Conservation (phyloP, 2,888 invertebrate species). For the Trichacis sp. region DNA sequence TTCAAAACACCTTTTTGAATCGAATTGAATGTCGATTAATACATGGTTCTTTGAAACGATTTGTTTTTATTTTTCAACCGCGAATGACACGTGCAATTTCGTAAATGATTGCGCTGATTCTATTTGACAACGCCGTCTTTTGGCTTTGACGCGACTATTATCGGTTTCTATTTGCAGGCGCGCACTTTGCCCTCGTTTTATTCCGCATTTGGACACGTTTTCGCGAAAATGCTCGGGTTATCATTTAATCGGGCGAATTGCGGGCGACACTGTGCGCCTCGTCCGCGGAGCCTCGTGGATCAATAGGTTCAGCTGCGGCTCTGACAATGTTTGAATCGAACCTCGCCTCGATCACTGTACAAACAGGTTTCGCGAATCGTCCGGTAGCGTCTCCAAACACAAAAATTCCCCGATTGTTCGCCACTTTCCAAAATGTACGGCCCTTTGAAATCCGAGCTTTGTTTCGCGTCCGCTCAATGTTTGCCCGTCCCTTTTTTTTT, state of each 20-base stretch:
- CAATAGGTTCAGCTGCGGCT: constrained; percentile 50
- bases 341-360: constrained; percentile 34
- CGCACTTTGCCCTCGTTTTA: neutral
- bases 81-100: too few relatives aligned
- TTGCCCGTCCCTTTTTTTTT: too few relatives aligned
- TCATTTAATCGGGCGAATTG: neutral
- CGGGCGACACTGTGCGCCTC: neutral
- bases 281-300: too few relatives aligned
- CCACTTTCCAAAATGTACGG: too few relatives aligned
- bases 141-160: neutral
- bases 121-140: neutral
- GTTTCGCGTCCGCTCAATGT: too few relatives aligned
- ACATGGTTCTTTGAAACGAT: too few relatives aligned
- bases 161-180: neutral
- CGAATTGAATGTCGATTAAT: too few relatives aligned
- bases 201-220: neutral
- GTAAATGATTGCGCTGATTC: neutral
- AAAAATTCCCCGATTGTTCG: neutral
- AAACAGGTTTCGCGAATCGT: constrained; percentile 46
- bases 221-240: too few relatives aligned
- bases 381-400: constrained; percentile 3
- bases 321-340: constrained; percentile 42
- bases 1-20: too few relatives aligned
- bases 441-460: too few relatives aligned
- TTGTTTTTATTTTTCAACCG: too few relatives aligned